phyloP scores from a whole-genome alignment of 1,140 invertebrate genomes.

The Solenopsis invicta region DNA sequence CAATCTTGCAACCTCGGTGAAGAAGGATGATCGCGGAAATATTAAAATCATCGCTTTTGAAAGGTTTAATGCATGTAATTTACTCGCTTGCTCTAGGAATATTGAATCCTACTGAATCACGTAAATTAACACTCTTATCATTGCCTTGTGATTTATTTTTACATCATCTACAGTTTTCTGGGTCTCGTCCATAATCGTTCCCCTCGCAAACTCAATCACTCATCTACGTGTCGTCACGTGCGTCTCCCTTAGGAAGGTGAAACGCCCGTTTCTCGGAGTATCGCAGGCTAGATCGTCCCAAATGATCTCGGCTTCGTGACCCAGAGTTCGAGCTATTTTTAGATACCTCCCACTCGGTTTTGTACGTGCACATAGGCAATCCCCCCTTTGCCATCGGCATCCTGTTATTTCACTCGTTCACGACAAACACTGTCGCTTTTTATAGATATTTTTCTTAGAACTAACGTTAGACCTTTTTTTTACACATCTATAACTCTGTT shows the following conservation, averaged over 20 bases:
- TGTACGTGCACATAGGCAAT: constrained; percentile 49
- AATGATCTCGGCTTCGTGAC: constrained; percentile 71
- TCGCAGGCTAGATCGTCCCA: constrained; percentile 53
- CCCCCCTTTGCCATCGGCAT: constrained; percentile 45
- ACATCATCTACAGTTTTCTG: constrained; percentile 2
- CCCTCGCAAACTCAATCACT: constrained; percentile 38
- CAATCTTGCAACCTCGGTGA: background rate
- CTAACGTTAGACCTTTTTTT: constrained; percentile 23
- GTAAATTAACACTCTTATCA: constrained; percentile 32
- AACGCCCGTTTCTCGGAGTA: constrained; percentile 69
- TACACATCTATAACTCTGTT: constrained; percentile 10
- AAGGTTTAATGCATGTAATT: background rate
- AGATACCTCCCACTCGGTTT: constrained; percentile 56
- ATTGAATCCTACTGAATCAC: background rate
- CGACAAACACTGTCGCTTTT: constrained; percentile 57
- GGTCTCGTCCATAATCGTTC: constrained; percentile 1
- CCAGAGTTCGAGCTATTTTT: constrained; percentile 71
- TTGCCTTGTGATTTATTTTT: constrained; percentile 13
- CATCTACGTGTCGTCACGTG: constrained; percentile 52
- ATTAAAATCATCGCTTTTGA: background rate
- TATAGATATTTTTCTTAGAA: constrained; percentile 60
- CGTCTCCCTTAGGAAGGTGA: constrained; percentile 56
- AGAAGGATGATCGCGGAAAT: background rate
- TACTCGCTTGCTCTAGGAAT: no score
- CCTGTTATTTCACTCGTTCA: constrained; percentile 52